These are phyloP conservation scores for Motacilla tschutschensis DNA, from an alignment of 2,113 vertebrate genomes.

Conservation along the genomic window DNA sequence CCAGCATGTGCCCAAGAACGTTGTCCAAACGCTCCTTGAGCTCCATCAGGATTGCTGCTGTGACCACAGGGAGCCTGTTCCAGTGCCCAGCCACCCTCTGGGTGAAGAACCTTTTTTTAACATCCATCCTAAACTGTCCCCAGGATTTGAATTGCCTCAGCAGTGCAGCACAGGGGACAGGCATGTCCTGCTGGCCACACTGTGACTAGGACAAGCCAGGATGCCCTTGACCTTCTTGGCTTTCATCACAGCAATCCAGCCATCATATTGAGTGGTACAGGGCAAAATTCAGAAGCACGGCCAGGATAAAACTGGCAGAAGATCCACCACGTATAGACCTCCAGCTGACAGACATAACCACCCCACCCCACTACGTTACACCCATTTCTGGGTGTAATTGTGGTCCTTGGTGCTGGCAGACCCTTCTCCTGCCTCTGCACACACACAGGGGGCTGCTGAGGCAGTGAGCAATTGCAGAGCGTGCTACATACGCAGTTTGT, in stretches of 20 bases:
- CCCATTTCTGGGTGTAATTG: not conserved
- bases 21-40: not conserved
- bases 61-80: not conserved
- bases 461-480: fast-evolving
- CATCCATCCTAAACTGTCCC: not conserved
- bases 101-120: not conserved
- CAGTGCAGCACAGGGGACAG: not conserved
- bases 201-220: not conserved
- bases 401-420: not conserved
- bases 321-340: not conserved
- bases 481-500: constrained; percentile 75
- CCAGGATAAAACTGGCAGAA: not conserved
- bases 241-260: not conserved
- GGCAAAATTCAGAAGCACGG: not conserved
- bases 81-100: not conserved
- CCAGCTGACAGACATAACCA: not conserved
- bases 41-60: not conserved
- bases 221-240: not conserved
- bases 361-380: fast-evolving
- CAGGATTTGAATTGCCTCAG: not conserved
- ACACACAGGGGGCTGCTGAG: not conserved
- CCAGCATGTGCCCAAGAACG: fast-evolving
- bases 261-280: not conserved
- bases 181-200: not conserved
- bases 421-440: not conserved